Evolutionary conservation across 2,888 invertebrate genomes (phyloP).

Genomic region (Drosophila atripex): DNA sequence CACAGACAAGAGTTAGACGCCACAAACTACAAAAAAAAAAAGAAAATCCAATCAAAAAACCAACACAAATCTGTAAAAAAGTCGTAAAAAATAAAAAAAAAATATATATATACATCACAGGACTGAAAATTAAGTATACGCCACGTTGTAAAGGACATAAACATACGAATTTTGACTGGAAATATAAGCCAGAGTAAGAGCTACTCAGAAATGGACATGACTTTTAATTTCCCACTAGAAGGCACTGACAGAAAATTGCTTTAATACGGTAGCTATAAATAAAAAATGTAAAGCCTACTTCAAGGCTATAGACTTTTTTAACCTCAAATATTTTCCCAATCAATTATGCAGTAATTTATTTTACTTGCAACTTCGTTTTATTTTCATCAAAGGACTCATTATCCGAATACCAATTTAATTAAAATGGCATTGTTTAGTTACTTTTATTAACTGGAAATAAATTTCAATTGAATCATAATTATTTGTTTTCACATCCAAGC

Average conservation of each 20-base stretch:
- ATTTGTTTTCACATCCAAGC: background rate
- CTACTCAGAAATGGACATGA: slow-evolving; percentile 21
- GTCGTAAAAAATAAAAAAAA: slow-evolving; percentile 17
- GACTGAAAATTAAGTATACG: slow-evolving; percentile 38
- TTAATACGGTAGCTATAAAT: too few species aligned
- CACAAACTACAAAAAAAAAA: slow-evolving; percentile 14
- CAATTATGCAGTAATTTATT: too few species aligned
- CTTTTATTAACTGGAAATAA: background rate
- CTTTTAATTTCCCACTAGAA: slow-evolving; percentile 26
- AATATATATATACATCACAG: background rate
- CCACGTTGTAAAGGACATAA: slow-evolving; percentile 35
- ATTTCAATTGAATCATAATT: background rate
- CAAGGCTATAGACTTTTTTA: too few species aligned
- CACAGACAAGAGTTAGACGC: slow-evolving; percentile 39
- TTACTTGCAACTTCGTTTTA: too few species aligned
- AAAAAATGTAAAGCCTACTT: too few species aligned
- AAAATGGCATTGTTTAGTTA: too few species aligned
- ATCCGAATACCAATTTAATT: too few species aligned
- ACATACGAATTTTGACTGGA: slow-evolving; percentile 33
- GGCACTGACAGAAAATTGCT: slow-evolving; percentile 4
- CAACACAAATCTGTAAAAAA: slow-evolving; percentile 31
- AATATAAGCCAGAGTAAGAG: slow-evolving; percentile 16
- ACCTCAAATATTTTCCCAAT: too few species aligned
- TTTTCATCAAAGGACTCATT: too few species aligned
- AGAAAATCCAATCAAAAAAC: slow-evolving; percentile 4